phyloP scores from a whole-genome alignment of 1,140 invertebrate species.

The Sitodiplosis mosellana region DNA sequence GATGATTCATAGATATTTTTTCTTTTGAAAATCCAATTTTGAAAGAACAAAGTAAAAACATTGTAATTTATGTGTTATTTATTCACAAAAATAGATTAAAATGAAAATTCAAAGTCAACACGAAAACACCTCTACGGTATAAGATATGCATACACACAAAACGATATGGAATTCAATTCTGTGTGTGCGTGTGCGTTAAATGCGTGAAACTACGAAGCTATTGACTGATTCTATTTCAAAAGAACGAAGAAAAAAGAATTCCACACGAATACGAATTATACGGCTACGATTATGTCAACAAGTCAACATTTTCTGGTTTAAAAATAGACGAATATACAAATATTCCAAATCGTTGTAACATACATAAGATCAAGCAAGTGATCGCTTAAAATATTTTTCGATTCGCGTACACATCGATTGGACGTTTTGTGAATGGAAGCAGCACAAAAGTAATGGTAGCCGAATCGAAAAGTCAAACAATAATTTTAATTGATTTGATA shows the following conservation, averaged over 20 bases:
- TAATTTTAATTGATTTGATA: not conserved
- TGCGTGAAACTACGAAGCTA: not conserved
- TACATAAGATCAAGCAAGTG: not conserved
- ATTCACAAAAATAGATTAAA: not conserved
- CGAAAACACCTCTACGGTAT: not conserved
- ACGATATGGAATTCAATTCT: not conserved
- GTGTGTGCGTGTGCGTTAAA: not conserved
- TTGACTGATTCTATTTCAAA: not conserved
- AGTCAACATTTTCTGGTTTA: not conserved
- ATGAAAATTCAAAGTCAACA: constrained; percentile 17
- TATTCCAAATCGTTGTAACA: not conserved
- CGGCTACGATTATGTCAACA: not conserved
- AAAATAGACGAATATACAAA: not conserved
- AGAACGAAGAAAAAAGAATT: not conserved
- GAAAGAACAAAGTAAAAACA: no score
- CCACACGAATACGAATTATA: not conserved
- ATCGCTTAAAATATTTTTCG: not conserved
- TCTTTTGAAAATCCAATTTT: no score
- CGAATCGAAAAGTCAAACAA: not conserved
- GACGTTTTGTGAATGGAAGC: not conserved
- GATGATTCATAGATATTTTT: no score
- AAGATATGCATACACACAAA: not conserved
- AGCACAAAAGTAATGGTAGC: not conserved
- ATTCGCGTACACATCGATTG: not conserved
- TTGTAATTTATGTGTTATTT: no score